These are phyloP conservation scores for Crematogaster levior DNA, from an alignment of 2,888 invertebrate species.

Conservation along the genomic window DNA sequence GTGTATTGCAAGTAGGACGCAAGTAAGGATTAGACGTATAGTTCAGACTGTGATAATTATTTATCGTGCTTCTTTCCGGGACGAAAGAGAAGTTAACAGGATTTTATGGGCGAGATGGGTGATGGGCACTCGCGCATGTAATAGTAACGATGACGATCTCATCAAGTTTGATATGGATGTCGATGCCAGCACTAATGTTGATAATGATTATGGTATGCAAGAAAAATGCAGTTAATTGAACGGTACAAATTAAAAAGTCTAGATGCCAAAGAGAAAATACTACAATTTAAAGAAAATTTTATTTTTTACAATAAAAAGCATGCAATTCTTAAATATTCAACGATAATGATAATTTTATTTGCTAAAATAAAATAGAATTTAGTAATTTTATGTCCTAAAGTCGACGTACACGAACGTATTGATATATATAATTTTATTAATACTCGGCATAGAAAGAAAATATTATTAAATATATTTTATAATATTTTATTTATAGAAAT, in stretches of 20 bases:
- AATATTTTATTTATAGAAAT: no score
- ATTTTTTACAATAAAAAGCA: neutral
- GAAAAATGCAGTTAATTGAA: conserved; percentile 26
- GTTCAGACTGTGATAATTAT: conserved; percentile 84
- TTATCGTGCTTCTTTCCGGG: conserved; percentile 79
- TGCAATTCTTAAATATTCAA: neutral
- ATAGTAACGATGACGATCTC: conserved; percentile 30
- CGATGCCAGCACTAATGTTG: conserved; percentile 17
- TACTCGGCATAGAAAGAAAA: neutral
- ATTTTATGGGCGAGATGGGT: conserved; percentile 33
- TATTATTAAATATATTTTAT: no score
- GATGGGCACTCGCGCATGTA: conserved; percentile 50
- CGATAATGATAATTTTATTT: neutral
- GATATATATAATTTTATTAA: neutral
- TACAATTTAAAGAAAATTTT: neutral
- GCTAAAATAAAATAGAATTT: neutral
- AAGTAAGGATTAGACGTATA: conserved; percentile 78
- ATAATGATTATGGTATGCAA: conserved; percentile 29
- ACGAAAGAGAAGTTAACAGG: conserved; percentile 49
- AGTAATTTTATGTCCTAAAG: conserved; percentile 39
- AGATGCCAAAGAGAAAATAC: neutral
- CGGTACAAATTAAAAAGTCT: conserved; percentile 35
- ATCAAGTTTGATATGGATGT: conserved; percentile 30
- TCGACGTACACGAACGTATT: neutral
- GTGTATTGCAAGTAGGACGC: conserved; percentile 60